Conservation (phyloP, 2,113 vertebrate species). For the Ploceus nigricollis region DNA sequence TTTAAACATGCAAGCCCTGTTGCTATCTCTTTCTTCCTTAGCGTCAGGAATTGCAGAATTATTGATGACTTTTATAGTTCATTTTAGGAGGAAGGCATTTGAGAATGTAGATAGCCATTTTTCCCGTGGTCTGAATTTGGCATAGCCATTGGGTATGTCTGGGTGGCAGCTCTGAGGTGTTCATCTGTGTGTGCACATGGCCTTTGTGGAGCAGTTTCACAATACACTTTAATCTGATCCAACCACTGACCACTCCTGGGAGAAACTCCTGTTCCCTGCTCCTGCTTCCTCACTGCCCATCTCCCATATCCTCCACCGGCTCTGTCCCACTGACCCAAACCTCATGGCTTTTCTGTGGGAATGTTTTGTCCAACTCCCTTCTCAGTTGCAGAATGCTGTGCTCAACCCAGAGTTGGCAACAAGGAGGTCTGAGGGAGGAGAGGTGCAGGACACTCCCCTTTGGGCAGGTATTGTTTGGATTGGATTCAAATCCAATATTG, state of each 20-base stretch:
- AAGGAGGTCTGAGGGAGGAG: background rate
- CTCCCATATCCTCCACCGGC: fast-evolving
- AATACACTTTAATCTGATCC: background rate
- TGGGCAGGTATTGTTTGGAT: too few relatives aligned
- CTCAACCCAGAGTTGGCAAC: background rate
- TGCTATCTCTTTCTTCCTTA: background rate
- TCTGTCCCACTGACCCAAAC: background rate
- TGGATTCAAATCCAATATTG: too few relatives aligned
- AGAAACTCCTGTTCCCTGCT: background rate
- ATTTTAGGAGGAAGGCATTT: background rate
- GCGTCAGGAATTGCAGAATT: background rate
- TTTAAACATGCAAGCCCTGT: background rate
- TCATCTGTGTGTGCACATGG: background rate
- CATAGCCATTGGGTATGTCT: background rate
- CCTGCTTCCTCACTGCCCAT: background rate
- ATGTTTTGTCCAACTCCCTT: background rate
- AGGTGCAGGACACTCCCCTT: background rate
- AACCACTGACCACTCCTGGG: background rate
- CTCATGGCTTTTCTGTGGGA: background rate
- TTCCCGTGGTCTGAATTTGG: background rate
- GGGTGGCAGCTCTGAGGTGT: background rate
- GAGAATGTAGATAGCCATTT: background rate
- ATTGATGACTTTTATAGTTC: background rate
- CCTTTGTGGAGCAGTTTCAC: background rate
- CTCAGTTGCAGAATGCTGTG: background rate